Evolutionary conservation across 2,113 vertebrate species (phyloP).

Genomic region (Pyrgilauda ruficollis): DNA sequence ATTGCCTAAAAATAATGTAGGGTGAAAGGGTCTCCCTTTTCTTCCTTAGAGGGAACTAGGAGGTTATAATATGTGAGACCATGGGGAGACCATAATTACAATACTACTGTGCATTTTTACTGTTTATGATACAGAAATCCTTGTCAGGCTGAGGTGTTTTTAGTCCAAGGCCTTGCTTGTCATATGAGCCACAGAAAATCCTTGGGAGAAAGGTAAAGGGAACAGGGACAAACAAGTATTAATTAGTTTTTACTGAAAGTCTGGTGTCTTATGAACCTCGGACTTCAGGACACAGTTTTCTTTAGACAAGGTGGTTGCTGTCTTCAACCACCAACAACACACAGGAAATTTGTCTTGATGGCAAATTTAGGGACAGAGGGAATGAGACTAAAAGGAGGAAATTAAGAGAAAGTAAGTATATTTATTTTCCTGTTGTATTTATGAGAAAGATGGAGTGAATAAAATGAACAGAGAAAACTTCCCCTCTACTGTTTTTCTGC

Average conservation of each 20-base stretch:
- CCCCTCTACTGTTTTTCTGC: neutral
- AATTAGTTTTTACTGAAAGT: neutral
- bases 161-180: neutral
- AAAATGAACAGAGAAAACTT: neutral
- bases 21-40: neutral
- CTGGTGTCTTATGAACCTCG: neutral
- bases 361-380: neutral
- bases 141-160: neutral
- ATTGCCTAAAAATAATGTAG: neutral
- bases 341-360: accelerated
- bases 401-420: neutral
- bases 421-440: neutral
- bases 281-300: neutral
- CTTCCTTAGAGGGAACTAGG: neutral
- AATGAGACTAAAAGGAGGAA: neutral
- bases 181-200: neutral
- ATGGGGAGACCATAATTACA: neutral
- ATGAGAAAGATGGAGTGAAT: neutral
- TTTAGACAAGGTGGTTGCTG: neutral
- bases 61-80: neutral
- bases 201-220: neutral
- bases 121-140: neutral
- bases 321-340: neutral
- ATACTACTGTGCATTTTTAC: neutral
- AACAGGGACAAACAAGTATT: neutral